These are phyloP conservation scores for Exephanes ischioxanthus DNA, from an alignment of 2,888 invertebrate genomes.

Conservation along the genomic window DNA sequence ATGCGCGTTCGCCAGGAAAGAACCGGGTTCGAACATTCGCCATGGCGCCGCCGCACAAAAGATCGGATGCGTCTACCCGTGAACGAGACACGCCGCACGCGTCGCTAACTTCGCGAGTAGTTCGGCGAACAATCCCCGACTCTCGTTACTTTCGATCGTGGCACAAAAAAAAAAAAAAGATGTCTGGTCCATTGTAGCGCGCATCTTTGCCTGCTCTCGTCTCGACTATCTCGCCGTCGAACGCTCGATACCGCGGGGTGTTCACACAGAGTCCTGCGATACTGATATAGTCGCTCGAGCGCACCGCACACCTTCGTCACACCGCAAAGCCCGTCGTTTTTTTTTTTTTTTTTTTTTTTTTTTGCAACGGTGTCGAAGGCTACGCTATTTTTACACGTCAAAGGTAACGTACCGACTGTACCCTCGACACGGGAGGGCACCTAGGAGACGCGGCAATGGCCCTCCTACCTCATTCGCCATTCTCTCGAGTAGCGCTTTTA, in stretches of 20 bases:
- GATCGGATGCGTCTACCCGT: background rate
- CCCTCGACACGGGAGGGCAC: background rate
- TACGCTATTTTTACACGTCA: constrained; percentile 33
- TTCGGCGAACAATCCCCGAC: background rate
- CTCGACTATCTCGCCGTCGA: background rate
- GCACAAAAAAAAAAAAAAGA: background rate
- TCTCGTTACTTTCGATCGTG: background rate
- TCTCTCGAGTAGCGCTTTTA: constrained; percentile 2
- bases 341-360: background rate
- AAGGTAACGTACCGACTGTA: constrained; percentile 21
- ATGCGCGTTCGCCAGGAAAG: constrained; percentile 41
- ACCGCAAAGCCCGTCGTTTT: background rate
- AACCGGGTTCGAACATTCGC: constrained; percentile 30
- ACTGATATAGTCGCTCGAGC: constrained; percentile 3
- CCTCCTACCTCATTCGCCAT: background rate
- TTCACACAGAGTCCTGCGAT: background rate
- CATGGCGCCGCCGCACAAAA: constrained; percentile 11
- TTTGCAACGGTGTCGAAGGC: background rate
- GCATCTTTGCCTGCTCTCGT: background rate
- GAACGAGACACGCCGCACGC: background rate
- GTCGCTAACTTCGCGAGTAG: background rate
- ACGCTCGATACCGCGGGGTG: background rate
- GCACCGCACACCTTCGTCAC: background rate
- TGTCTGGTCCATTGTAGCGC: background rate
- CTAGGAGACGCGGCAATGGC: background rate